These are phyloP conservation scores for Apostichopus parvimensis DNA, from an alignment of 35 echinoderm and acorn worm species.

Conservation along the genomic window DNA sequence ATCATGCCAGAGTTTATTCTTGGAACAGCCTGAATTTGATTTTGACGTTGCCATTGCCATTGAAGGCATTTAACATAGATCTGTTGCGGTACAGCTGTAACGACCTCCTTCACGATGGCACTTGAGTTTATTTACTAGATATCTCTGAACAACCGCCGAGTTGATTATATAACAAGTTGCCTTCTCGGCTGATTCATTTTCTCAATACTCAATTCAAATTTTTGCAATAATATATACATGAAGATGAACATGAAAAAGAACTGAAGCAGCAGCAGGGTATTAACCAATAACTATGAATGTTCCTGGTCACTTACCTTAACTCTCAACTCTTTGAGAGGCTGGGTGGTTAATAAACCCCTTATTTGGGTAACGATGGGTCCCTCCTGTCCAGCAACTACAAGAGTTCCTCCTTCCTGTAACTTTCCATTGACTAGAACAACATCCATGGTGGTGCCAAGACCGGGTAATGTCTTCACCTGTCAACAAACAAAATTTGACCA, in stretches of 20 bases:
- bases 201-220: background rate
- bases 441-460: constrained; percentile 97
- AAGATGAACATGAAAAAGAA: background rate
- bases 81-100: too few species aligned
- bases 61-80: too few species aligned
- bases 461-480: constrained; percentile 93
- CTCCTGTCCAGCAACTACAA: constrained; percentile 95
- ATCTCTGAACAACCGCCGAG: too few species aligned
- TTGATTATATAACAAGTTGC: background rate
- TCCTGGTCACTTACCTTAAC: constrained; percentile 73
- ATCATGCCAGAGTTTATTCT: too few species aligned
- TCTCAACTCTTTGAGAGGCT: constrained; percentile 89
- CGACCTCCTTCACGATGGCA: too few species aligned
- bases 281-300: too few species aligned
- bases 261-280: too few species aligned
- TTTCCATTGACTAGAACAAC: constrained; percentile 89
- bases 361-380: constrained; percentile 91
- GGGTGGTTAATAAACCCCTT: constrained; percentile 88
- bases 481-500: background rate
- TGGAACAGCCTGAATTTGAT: too few species aligned
- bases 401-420: constrained; percentile 81
- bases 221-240: background rate
- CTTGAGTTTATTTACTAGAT: too few species aligned
- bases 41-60: too few species aligned
- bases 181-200: background rate